A percentile compares a stretch with the other conserved stretches of the same genome.
phyloP scores from a whole-genome alignment of 2,113 vertebrate genomes.

The Cyprinus carpio region DNA sequence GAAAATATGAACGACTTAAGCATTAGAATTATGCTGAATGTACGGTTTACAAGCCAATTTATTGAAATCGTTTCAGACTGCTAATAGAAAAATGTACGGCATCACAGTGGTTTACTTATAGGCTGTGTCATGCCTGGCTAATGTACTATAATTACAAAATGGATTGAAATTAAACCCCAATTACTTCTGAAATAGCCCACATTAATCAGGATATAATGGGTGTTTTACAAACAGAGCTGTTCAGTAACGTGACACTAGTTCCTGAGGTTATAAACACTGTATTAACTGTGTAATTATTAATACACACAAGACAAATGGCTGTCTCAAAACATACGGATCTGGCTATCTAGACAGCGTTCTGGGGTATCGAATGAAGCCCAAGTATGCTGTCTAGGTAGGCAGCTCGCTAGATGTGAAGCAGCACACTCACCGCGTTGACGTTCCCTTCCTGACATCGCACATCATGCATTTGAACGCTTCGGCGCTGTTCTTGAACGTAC shows the following conservation, averaged over 20 bases:
- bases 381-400: not conserved
- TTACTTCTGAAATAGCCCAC: not conserved
- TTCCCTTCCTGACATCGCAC: conserved; percentile 99
- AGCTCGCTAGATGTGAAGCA: not conserved
- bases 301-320: not conserved
- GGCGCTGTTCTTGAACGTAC: conserved; percentile 97
- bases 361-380: not conserved
- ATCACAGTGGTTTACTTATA: not conserved
- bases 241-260: not conserved
- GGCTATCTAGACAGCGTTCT: not conserved
- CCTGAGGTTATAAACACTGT: conserved; percentile 14
- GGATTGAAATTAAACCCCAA: not conserved
- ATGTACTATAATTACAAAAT: not conserved
- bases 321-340: not conserved
- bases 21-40: too few relatives aligned
- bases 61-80: not conserved
- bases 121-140: not conserved
- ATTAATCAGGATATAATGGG: not conserved
- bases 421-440: conserved; percentile 94
- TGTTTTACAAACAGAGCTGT: not conserved
- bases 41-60: not conserved
- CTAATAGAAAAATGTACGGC: not conserved
- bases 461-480: conserved; percentile 99
- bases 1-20: too few relatives aligned
- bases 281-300: conserved; percentile 14